These are phyloP conservation scores for Coptodon rendalli DNA, from an alignment of 2,113 vertebrate genomes.

Conservation along the genomic window DNA sequence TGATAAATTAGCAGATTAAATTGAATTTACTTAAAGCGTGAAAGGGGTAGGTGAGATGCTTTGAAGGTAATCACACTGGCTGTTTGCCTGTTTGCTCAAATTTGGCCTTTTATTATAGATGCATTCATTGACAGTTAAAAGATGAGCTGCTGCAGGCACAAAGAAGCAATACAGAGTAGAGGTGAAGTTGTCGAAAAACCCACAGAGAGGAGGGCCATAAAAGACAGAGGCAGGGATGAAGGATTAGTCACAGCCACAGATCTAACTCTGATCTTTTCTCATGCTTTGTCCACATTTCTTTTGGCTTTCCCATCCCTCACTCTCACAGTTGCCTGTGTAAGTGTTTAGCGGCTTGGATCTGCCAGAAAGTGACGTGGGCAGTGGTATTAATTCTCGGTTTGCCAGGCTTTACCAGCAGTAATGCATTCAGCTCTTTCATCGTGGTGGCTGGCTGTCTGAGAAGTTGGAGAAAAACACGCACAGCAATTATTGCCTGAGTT, in stretches of 20 bases:
- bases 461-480: slow-evolving; percentile 1
- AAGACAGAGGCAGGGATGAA: slow-evolving; percentile 49
- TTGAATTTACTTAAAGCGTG: not conserved
- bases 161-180: not conserved
- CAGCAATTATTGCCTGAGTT: slow-evolving; percentile 1
- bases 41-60: not conserved
- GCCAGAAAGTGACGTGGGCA: slow-evolving; percentile 50
- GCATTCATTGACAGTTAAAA: not conserved
- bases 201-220: slow-evolving; percentile 17
- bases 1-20: not conserved
- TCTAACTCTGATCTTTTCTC: slow-evolving; percentile 57
- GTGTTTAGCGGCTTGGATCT: slow-evolving; percentile 51
- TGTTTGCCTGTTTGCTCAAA: not conserved
- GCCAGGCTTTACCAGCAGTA: slow-evolving; percentile 23
- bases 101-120: slow-evolving; percentile 17
- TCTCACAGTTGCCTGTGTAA: slow-evolving; percentile 47
- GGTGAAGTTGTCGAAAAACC: slow-evolving; percentile 24
- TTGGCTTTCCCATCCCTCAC: slow-evolving; percentile 20
- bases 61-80: not conserved
- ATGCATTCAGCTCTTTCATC: slow-evolving; percentile 31
- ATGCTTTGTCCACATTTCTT: slow-evolving; percentile 56
- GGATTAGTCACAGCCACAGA: slow-evolving; percentile 67
- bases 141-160: slow-evolving; percentile 27
- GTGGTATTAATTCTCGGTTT: slow-evolving; percentile 50
- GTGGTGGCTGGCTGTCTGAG: not conserved